Percentiles rank a stretch among this genome's conserved stretches.
phyloP scores from a whole-genome alignment of 1,140 invertebrate genomes.

The Yoshiicerus persimilis region DNA sequence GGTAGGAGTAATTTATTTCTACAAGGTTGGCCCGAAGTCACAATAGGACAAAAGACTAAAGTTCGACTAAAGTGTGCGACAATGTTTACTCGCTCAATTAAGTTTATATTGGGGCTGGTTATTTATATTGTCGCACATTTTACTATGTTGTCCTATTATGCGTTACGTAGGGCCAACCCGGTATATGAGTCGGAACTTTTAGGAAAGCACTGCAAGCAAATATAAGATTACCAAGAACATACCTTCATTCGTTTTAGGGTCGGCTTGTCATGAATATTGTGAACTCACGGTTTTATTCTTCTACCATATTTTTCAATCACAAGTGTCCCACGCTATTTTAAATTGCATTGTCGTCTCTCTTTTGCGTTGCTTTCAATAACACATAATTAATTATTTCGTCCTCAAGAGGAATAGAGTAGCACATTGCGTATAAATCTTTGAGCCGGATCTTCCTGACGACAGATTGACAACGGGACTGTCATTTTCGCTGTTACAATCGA shows the following conservation, averaged over 20 bases:
- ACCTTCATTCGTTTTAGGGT: constrained; percentile 57
- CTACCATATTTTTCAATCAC: constrained; percentile 72
- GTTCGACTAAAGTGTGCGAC: too few species aligned
- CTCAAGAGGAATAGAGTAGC: constrained; percentile 65
- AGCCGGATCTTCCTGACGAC: too few species aligned
- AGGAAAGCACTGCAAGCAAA: constrained; percentile 50
- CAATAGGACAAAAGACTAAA: too few species aligned
- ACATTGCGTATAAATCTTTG: constrained; percentile 75
- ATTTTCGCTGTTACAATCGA: too few species aligned
- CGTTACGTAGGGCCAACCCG: too few species aligned
- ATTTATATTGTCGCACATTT: too few species aligned
- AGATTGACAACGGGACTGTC: too few species aligned
- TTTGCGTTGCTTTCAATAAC: constrained; percentile 69
- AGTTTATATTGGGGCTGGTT: too few species aligned
- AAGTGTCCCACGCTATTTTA: constrained; percentile 72
- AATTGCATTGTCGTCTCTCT: constrained; percentile 74
- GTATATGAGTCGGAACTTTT: not conserved
- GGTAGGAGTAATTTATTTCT: not conserved
- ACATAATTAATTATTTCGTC: constrained; percentile 76
- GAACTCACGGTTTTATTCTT: not conserved
- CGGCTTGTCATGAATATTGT: constrained; percentile 57
- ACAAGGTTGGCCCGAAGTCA: too few species aligned
- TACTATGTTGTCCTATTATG: too few species aligned
- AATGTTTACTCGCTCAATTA: too few species aligned
- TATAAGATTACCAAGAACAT: constrained; percentile 55